These are phyloP conservation scores for Rhorus exstirpatorius DNA, from an alignment of 2,888 invertebrate genomes.

Conservation along the genomic window DNA sequence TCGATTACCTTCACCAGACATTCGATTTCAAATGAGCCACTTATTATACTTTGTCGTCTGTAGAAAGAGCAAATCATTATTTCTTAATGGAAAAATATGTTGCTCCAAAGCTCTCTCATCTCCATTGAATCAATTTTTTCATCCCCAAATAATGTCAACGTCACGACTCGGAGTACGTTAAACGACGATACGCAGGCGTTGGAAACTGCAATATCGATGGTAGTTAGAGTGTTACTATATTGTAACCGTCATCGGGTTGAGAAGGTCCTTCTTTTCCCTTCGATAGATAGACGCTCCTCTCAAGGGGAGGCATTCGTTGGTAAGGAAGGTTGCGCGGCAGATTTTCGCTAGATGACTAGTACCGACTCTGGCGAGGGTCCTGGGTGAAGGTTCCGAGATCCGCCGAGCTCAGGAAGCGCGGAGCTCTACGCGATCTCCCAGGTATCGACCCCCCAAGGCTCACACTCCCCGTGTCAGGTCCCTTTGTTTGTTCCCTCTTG, in stretches of 20 bases:
- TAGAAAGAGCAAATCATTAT: conserved; percentile 11
- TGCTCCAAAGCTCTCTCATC: conserved; percentile 20
- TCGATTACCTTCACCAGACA: conserved; percentile 69
- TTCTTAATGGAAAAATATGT: conserved; percentile 16
- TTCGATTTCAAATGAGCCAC: conserved; percentile 69
- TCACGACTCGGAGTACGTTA: background rate
- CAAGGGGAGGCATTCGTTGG: conserved; percentile 47
- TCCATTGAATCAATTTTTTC: background rate
- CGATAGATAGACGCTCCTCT: conserved; percentile 7
- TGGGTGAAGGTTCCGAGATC: conserved; percentile 50
- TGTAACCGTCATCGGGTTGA: conserved; percentile 3
- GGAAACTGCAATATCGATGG: conserved; percentile 65
- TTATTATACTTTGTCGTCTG: conserved; percentile 18
- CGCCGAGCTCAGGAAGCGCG: conserved; percentile 42
- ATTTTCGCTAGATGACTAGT: conserved; percentile 16
- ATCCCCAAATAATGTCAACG: conserved; percentile 1
- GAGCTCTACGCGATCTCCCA: conserved; percentile 26
- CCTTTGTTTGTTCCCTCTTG: conserved; percentile 26
- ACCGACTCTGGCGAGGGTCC: conserved; percentile 45
- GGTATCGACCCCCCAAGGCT: conserved; percentile 59
- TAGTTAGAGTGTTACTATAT: conserved; percentile 16
- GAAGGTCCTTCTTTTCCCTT: conserved; percentile 14
- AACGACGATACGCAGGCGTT: background rate
- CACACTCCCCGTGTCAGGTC: background rate
- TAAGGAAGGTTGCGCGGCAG: conserved; percentile 52